Conservation (phyloP, 2,888 invertebrate genomes). For the Agriopis aurantiaria region DNA sequence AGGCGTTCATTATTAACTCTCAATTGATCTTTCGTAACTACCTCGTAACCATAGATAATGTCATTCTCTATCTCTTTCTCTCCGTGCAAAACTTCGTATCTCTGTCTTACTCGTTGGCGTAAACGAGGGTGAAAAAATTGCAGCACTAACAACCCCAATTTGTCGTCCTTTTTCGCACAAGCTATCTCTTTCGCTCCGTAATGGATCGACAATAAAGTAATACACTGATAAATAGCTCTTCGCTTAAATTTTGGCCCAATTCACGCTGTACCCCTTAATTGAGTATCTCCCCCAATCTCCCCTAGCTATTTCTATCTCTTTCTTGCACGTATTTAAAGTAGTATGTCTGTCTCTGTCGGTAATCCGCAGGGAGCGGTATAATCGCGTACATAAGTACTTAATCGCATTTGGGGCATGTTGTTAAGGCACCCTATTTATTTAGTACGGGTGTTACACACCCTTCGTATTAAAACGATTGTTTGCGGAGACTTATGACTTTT, state of each 20-base stretch:
- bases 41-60: slow-evolving; percentile 22
- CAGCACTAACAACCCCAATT: slow-evolving; percentile 70
- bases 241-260: slow-evolving; percentile 84
- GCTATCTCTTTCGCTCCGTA: slow-evolving; percentile 60
- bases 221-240: slow-evolving; percentile 83
- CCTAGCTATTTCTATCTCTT: slow-evolving; percentile 60
- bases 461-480: slow-evolving; percentile 78
- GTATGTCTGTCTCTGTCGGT: slow-evolving; percentile 58
- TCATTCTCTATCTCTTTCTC: slow-evolving; percentile 52
- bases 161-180: slow-evolving; percentile 56
- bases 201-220: slow-evolving; percentile 86
- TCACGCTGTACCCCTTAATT: slow-evolving; percentile 81
- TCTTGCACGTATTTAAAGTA: slow-evolving; percentile 47
- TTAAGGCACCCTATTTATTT: slow-evolving; percentile 81
- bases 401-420: slow-evolving; percentile 79
- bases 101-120: slow-evolving; percentile 35
- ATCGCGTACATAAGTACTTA: slow-evolving; percentile 85
- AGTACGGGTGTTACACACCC: slow-evolving; percentile 70
- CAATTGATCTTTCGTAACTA: slow-evolving; percentile 67
- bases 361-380: slow-evolving; percentile 74
- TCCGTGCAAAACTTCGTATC: slow-evolving; percentile 23
- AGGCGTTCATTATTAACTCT: slow-evolving; percentile 64
- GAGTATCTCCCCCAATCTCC: slow-evolving; percentile 68
- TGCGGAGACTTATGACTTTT: slow-evolving; percentile 75
- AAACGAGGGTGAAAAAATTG: slow-evolving; percentile 60